These are phyloP conservation scores for Psittacula derbiana DNA, from an alignment of 2,797 vertebrate genomes.

Conservation along the genomic window DNA sequence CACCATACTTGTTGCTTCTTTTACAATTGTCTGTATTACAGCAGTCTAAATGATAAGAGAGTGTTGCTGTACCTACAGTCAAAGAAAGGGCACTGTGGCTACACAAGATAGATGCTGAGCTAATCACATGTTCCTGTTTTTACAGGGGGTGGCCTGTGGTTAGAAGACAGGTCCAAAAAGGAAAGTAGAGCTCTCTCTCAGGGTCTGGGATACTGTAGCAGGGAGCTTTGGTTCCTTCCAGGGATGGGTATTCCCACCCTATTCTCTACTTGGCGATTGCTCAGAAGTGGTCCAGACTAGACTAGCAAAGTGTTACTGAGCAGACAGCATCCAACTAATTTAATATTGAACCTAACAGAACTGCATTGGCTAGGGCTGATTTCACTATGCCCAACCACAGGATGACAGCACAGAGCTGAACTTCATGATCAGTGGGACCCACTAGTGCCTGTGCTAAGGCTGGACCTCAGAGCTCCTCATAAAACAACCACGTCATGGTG, in stretches of 20 bases:
- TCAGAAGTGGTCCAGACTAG: background rate
- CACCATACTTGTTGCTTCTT: background rate
- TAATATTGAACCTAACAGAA: background rate
- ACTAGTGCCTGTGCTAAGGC: background rate
- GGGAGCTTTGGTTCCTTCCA: background rate
- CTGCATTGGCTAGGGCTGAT: background rate
- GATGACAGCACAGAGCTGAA: background rate
- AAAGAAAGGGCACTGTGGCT: background rate
- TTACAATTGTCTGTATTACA: background rate
- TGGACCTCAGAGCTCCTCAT: background rate
- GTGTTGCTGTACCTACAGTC: background rate
- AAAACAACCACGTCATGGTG: background rate
- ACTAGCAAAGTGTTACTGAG: background rate
- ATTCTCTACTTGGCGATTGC: background rate
- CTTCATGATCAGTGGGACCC: background rate
- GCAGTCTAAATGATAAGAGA: background rate
- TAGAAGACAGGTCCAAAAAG: background rate
- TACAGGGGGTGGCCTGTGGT: background rate
- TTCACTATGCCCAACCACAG: background rate
- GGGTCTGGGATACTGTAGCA: background rate
- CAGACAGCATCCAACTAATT: background rate
- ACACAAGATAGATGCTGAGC: background rate
- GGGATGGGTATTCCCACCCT: rapidly evolving
- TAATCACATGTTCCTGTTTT: background rate
- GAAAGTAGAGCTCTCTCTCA: background rate